phyloP scores from a whole-genome alignment of 2,888 invertebrate genomes.

The Anthoptus insignis region DNA sequence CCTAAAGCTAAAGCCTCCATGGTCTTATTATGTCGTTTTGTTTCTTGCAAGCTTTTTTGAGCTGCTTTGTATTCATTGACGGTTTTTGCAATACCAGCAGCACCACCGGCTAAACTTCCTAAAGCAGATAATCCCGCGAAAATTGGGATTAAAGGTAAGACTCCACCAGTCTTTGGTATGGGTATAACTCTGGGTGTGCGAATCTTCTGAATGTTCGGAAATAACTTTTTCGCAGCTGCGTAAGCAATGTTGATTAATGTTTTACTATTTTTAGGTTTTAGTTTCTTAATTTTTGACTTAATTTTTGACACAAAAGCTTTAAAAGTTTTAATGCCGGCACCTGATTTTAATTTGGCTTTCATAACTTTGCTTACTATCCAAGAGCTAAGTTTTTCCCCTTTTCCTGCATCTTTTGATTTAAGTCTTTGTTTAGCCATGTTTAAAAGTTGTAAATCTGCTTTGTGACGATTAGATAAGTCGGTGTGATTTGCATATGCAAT shows the following conservation, averaged over 20 bases:
- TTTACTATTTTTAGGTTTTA: constrained; percentile 45
- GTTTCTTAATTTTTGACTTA: constrained; percentile 44
- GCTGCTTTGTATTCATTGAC: constrained; percentile 55
- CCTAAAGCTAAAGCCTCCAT: no score
- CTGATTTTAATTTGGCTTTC: constrained; percentile 25
- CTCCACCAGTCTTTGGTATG: constrained; percentile 60
- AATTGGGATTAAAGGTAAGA: no score
- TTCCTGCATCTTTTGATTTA: constrained; percentile 18
- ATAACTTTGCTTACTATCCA: constrained; percentile 27
- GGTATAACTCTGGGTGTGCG: constrained; percentile 54
- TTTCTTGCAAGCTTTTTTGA: constrained; percentile 43
- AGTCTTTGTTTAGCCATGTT: constrained; percentile 53
- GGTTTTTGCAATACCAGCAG: constrained; percentile 58
- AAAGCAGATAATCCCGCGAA: constrained; percentile 58
- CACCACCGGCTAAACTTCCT: constrained; percentile 61
- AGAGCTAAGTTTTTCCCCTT: constrained; percentile 28
- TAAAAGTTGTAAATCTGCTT: constrained; percentile 59
- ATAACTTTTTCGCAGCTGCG: neutral
- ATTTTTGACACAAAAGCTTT: constrained; percentile 36
- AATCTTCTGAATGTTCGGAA: neutral
- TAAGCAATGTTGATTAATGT: constrained; percentile 9
- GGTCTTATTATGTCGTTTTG: no score
- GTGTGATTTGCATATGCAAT: no score
- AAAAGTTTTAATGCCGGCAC: neutral
- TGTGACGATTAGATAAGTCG: constrained; percentile 55